Percentiles rank a stretch among this genome's conserved stretches.
phyloP scores from a whole-genome alignment of 1,140 invertebrate genomes.

The Zaprionus ornatus region DNA sequence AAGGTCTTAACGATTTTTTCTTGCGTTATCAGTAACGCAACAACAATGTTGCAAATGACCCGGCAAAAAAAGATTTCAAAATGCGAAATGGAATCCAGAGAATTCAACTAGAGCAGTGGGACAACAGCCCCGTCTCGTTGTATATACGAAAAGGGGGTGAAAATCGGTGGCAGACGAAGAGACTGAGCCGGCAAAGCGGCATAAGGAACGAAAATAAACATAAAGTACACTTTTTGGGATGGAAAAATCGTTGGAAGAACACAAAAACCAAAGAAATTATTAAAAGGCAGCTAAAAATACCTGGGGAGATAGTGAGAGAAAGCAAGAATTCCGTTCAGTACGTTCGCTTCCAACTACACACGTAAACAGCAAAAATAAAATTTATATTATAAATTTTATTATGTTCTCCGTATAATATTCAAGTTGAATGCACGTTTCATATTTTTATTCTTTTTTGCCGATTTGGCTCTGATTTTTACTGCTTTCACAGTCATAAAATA shows the following conservation, averaged over 20 bases:
- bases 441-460: conserved; percentile 10
- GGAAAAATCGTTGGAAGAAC: conserved; percentile 44
- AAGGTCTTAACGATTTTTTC: conserved; percentile 3
- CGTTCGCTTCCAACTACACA: neutral
- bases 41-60: conserved; percentile 15
- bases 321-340: neutral
- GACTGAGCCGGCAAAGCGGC: conserved; percentile 35
- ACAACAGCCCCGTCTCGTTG: conserved; percentile 15
- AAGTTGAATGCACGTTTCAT: conserved; percentile 23
- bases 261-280: conserved; percentile 33
- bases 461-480: conserved; percentile 9
- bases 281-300: conserved; percentile 61
- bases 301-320: conserved; percentile 1
- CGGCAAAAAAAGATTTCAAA: conserved; percentile 51
- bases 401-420: conserved; percentile 7
- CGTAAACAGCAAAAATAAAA: neutral
- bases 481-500: conserved; percentile 22
- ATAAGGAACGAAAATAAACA: conserved; percentile 61
- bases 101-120: conserved; percentile 30
- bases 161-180: neutral
- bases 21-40: conserved; percentile 20
- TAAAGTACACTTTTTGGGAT: conserved; percentile 47
- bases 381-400: conserved; percentile 3
- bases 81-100: conserved; percentile 47
- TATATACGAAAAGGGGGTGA: neutral